Base-by-base conservation (phyloP, 2,113 vertebrate genomes). In the Stegostoma tigrinum region DNA sequence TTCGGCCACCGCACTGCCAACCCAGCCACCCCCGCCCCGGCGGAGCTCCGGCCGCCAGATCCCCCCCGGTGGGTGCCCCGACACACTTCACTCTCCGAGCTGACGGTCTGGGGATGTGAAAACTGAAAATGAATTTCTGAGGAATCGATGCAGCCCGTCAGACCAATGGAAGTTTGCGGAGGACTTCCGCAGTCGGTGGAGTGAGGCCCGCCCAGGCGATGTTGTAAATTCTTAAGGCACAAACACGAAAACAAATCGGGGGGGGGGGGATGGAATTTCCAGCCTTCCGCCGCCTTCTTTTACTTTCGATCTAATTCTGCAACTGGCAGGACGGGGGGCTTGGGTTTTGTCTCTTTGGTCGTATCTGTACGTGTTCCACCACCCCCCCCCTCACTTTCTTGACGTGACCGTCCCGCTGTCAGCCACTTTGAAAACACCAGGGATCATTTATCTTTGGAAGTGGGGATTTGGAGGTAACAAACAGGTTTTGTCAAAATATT, bases 261-360 rank as follows among this genome's bases (percentile, higher is more conserved):
- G 98, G 97, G 97, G 97, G 95, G 96, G 66, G 97, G 96, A 98
- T 98, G 98, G 97, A 98, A 98, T 98, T 98, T 98, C 98, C 98
- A 98, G 97, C 96, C 96, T 97, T 98, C 97, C 98, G 98, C 98
- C 97, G 96, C 96, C 98, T 98, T 98, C 98, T 99, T 99, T 99
- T 99, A 98, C 98, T 99, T 99, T 99, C 98, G 98, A 97, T 99
- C 98, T 99, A 98, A 97, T 97, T 97, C 97, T 96, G 96, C 96
- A 96, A 97, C 97, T 96, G 98, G 98, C 98, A 96, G 97, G 64
- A 72, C 38, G 8, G 93, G 96, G n/a, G 96, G 98, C 97, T 97
- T 96, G 2, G 96, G 96, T 96, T 97, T 97, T 96, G 97, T 97
- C 97, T 96, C 96, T 75, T 75, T 30, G 72, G 34, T 70, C 24